Evolutionary conservation across 2,888 invertebrate species (phyloP).

Genomic region (Drosophila anomelani): DNA sequence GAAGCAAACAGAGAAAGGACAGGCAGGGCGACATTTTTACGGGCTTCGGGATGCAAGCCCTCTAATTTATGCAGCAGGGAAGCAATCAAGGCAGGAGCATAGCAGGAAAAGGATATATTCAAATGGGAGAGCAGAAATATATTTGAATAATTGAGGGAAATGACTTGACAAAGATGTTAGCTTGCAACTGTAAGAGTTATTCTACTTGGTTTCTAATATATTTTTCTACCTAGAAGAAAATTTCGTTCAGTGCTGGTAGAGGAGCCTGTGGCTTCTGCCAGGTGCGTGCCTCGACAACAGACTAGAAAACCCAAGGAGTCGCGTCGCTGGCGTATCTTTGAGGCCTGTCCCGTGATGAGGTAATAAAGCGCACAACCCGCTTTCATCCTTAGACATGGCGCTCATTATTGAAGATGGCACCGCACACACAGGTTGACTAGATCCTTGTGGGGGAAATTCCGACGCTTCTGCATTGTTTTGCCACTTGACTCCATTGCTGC

Average conservation of each 20-base stretch:
- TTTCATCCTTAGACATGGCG: slow-evolving; percentile 69
- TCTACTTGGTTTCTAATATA: neutral
- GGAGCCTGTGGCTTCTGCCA: neutral
- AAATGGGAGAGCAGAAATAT: too few relatives aligned
- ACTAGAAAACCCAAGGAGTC: slow-evolving; percentile 13
- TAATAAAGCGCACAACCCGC: slow-evolving; percentile 47
- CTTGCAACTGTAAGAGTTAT: neutral
- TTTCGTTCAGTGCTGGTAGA: neutral
- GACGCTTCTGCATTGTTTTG: slow-evolving; percentile 72
- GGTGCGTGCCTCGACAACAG: slow-evolving; percentile 51
- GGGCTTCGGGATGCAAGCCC: neutral
- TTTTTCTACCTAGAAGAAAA: too few relatives aligned
- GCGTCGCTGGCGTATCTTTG: slow-evolving; percentile 22
- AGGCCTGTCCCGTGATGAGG: slow-evolving; percentile 22
- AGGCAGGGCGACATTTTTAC: slow-evolving; percentile 18
- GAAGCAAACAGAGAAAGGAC: slow-evolving; percentile 29
- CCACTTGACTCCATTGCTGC: slow-evolving; percentile 79
- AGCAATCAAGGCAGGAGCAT: slow-evolving; percentile 23
- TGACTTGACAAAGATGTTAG: neutral
- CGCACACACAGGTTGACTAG: slow-evolving; percentile 23
- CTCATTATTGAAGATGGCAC: slow-evolving; percentile 71
- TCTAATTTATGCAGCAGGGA: slow-evolving; percentile 70
- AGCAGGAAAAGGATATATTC: slow-evolving; percentile 1
- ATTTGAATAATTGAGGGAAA: neutral
- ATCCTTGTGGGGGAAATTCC: slow-evolving; percentile 63